A percentile compares a stretch with the other conserved stretches of the same genome.
phyloP scores from a whole-genome alignment of 2,888 invertebrate genomes.

The Bruchidius siliquastri region DNA sequence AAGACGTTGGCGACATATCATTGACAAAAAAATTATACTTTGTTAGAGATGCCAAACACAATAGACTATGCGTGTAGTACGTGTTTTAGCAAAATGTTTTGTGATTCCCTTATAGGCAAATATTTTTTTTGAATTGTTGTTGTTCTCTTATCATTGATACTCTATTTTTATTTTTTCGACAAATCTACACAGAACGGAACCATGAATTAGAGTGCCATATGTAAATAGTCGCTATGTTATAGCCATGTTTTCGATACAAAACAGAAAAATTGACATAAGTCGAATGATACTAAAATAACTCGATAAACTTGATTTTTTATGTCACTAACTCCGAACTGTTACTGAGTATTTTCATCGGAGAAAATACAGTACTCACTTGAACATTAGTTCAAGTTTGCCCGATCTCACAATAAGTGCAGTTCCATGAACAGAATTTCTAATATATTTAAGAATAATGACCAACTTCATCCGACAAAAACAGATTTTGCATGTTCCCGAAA shows the following conservation, averaged over 20 bases:
- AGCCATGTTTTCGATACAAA: neutral
- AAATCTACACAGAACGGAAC: neutral
- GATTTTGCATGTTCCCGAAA: neutral
- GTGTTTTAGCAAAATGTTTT: neutral
- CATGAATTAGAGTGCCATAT: neutral
- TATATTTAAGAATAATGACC: too few species aligned
- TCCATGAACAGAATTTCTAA: too few species aligned
- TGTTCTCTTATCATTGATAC: neutral
- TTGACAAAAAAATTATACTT: neutral
- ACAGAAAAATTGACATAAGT: neutral
- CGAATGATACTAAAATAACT: too few species aligned
- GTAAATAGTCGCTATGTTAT: neutral
- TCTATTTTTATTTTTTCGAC: neutral
- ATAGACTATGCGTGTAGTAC: neutral
- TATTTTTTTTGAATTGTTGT: neutral
- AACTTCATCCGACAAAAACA: neutral
- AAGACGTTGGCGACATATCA: neutral
- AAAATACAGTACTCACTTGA: too few species aligned
- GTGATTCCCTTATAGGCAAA: neutral
- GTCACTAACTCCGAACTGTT: too few species aligned
- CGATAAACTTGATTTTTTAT: too few species aligned
- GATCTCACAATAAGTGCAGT: too few species aligned
- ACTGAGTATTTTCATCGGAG: too few species aligned
- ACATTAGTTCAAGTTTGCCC: too few species aligned
- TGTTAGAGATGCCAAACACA: neutral